A percentile compares a stretch with the other conserved stretches of the same genome.
phyloP scores from a whole-genome alignment of 1,140 invertebrate species.

The Drosophila mojavensis region DNA sequence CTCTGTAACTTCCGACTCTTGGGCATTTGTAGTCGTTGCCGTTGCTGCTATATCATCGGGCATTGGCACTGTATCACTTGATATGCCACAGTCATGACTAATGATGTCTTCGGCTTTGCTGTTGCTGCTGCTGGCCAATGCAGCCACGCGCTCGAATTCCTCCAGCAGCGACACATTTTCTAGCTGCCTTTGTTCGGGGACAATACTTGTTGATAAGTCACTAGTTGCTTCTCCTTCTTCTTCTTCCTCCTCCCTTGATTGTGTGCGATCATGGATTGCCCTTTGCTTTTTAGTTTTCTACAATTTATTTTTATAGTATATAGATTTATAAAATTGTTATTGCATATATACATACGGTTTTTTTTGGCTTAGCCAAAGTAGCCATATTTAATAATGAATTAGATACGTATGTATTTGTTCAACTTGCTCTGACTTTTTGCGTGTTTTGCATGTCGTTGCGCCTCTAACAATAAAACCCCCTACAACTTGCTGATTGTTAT shows the following conservation, averaged over 20 bases:
- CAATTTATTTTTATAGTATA: background rate
- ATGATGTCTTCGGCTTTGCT: constrained; percentile 45
- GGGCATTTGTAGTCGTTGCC: background rate
- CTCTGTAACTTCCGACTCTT: background rate
- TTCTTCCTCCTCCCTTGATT: constrained; percentile 27
- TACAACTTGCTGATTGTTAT: constrained; percentile 31
- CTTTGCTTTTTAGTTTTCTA: constrained; percentile 63
- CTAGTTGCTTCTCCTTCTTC: constrained; percentile 38
- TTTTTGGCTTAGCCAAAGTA: constrained; percentile 76
- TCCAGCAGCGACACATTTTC: constrained; percentile 64
- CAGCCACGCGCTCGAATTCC: constrained; percentile 62
- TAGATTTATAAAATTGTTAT: background rate
- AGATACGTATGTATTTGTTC: background rate
- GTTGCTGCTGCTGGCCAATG: constrained; percentile 46
- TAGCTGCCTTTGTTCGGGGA: constrained; percentile 47
- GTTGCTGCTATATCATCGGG: constrained; percentile 7
- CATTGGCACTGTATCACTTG: constrained; percentile 42
- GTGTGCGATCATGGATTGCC: background rate
- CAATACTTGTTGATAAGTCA: constrained; percentile 72
- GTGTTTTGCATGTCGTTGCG: constrained; percentile 15
- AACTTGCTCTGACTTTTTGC: constrained; percentile 20
- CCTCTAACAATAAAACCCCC: constrained; percentile 55
- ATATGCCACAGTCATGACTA: constrained; percentile 71
- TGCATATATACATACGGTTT: constrained; percentile 43
- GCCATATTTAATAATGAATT: constrained; percentile 55